Base-by-base conservation (phyloP, 2,113 vertebrate species). In the Aplodontia rufa region DNA sequence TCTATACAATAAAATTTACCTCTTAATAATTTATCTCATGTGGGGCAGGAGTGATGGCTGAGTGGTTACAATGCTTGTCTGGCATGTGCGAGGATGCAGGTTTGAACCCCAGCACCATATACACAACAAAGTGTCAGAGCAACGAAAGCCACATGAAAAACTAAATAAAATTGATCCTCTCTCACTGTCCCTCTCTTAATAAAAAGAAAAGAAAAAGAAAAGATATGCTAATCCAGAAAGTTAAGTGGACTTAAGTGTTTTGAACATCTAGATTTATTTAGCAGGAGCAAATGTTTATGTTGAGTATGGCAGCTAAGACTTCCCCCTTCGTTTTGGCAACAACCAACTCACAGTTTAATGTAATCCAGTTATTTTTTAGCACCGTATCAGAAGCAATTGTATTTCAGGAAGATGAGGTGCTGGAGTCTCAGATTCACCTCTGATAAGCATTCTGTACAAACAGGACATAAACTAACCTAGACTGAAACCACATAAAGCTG, bases 381-480 rank as follows among this genome's bases (percentile, higher is more conserved):
- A 79, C 24, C 10, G 24, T 58, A 84, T 84, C 49, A 95, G 81
- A 97, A 94, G 87, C 53, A 96, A 58, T 9, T 88, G n/a, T 19
- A 47, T 87, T 95, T 90, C 81, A 90, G 90, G 64, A 92, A 92
- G 84, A 96, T 71, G 95, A 97, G 51, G 81, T 80, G 90, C 60
- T 45, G 55, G 76, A 28, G 60, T 42, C 68, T 92, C 68, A 81
- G 68, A 84, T 78, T 80, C 53, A 58, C 60, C 62, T 96, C 69
- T 62, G 85, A 86, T 82, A 96, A 96, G 24, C 87, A 91, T 53
- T 78, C 40, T 26, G 32, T 60, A 82, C 55, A 94, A 94, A 82
- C 79, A 96, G 87, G 78, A 89, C 72, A 69, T 40, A 84, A 92
- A 97, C 79, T 35, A 42, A 92, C 40, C 87, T 3, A 45, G 17